phyloP scores from a whole-genome alignment of 2,113 vertebrate genomes.

The Tympanuchus pallidicinctus region DNA sequence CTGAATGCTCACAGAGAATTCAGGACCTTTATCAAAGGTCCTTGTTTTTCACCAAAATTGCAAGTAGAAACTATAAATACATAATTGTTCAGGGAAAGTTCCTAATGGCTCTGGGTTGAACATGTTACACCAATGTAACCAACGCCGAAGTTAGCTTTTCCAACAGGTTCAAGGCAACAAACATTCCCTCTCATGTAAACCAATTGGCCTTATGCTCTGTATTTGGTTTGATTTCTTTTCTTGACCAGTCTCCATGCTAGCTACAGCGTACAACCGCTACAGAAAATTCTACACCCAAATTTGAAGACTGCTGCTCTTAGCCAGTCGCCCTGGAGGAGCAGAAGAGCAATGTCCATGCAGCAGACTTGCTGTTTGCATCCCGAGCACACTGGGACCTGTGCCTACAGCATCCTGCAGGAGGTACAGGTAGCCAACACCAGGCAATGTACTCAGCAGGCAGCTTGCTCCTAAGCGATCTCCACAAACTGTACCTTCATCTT shows the following conservation, averaged over 20 bases:
- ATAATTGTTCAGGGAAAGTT: neutral
- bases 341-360: neutral
- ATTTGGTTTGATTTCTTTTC: neutral
- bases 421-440: neutral
- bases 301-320: neutral
- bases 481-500: neutral
- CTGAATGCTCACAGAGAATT: neutral
- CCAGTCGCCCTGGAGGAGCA: neutral
- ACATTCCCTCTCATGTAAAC: neutral
- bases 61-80: neutral
- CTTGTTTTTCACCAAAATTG: neutral
- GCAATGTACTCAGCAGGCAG: neutral
- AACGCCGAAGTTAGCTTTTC: neutral
- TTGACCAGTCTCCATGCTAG: neutral
- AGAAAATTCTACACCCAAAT: neutral
- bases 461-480: neutral
- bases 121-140: neutral
- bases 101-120: neutral
- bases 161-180: neutral
- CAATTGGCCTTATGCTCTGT: neutral
- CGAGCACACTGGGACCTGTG: neutral
- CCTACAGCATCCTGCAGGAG: neutral
- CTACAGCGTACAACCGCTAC: neutral
- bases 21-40: neutral
- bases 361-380: neutral